phyloP scores from a whole-genome alignment of 2,113 vertebrate species.

The Petaurus breviceps region DNA sequence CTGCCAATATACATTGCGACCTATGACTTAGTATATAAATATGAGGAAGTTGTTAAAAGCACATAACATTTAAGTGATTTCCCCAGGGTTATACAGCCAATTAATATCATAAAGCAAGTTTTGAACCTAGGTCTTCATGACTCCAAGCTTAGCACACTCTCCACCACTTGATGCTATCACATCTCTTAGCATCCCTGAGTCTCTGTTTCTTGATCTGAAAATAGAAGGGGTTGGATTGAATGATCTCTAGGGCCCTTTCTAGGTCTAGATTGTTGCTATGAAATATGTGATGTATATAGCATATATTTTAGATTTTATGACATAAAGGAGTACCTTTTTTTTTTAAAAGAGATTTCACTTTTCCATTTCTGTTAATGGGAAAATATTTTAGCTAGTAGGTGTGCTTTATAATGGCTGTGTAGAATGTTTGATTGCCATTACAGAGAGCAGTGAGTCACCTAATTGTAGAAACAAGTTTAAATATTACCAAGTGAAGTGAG shows the following conservation, averaged over 20 bases:
- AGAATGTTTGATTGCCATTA: constrained; percentile 9
- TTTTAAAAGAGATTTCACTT: constrained; percentile 14
- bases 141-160: neutral
- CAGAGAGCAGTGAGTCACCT: neutral
- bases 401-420: constrained; percentile 5
- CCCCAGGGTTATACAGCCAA: neutral
- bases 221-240: neutral
- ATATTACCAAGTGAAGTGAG: constrained; percentile 2
- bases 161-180: neutral
- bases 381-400: neutral
- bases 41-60: neutral
- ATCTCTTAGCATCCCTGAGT: neutral
- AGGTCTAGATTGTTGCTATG: neutral
- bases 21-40: neutral
- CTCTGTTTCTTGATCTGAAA: neutral
- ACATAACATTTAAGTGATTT: neutral
- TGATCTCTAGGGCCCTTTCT: neutral
- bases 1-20: neutral
- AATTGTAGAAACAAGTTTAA: constrained; percentile 14
- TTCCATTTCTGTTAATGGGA: neutral
- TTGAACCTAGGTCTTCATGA: neutral
- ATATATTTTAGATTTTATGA: neutral
- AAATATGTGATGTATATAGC: neutral
- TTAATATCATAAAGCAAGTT: neutral
- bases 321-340: neutral